These are phyloP conservation scores for Scleropages formosus DNA, from an alignment of 2,797 vertebrate species.

Conservation along the genomic window DNA sequence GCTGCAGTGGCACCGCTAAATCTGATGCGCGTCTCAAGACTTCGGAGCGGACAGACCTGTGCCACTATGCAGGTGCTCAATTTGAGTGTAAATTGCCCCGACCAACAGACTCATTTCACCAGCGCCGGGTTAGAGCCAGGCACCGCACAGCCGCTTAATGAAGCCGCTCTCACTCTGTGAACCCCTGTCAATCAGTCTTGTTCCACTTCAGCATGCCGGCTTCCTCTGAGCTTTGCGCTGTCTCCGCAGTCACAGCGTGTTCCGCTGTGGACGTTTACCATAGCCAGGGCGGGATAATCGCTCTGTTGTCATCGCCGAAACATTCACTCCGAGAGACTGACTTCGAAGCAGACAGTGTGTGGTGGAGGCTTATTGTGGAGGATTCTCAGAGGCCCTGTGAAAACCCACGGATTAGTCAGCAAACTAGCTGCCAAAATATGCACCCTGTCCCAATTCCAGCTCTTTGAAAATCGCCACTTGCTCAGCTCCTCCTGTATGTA, in stretches of 20 bases:
- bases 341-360: constrained; percentile 2
- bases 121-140: constrained; percentile 38
- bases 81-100: constrained; percentile 51
- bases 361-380: neutral
- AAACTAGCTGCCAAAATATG: neutral
- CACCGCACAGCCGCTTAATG: constrained; percentile 47
- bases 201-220: constrained; percentile 40
- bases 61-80: constrained; percentile 43
- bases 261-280: neutral
- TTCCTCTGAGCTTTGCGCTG: neutral
- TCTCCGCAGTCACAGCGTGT: neutral
- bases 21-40: constrained; percentile 19
- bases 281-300: neutral
- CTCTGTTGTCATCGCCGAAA: constrained; percentile 14
- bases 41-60: constrained; percentile 27
- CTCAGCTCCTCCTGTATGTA: neutral
- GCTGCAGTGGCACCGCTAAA: constrained; percentile 24
- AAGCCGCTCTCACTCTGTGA: constrained; percentile 44
- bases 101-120: constrained; percentile 49
- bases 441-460: neutral
- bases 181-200: constrained; percentile 47
- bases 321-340: neutral
- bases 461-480: neutral
- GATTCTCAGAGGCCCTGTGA: neutral
- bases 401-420: constrained; percentile 1